These are phyloP conservation scores for Malurus cyaneus DNA, from an alignment of 2,113 vertebrate genomes.

Conservation along the genomic window DNA sequence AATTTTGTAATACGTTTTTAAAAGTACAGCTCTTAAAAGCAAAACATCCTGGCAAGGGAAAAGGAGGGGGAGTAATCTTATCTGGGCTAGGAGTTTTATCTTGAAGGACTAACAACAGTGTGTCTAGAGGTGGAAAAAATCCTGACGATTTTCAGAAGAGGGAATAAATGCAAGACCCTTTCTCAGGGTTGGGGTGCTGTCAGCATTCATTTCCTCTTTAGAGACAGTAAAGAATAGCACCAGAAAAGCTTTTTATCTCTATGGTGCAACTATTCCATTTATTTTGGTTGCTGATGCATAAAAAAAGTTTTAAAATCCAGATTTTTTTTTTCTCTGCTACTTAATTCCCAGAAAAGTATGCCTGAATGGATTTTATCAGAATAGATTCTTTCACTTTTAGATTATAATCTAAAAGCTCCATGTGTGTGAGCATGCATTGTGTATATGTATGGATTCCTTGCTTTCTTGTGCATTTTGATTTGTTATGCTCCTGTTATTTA, in stretches of 20 bases:
- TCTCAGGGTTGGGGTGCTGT: background rate
- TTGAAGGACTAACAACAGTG: background rate
- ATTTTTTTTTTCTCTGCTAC: background rate
- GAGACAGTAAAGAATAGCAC: background rate
- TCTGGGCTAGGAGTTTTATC: background rate
- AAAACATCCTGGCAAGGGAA: background rate
- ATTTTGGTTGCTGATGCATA: background rate
- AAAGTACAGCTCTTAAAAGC: background rate
- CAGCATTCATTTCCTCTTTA: background rate
- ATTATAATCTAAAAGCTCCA: background rate
- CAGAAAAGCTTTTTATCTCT: conserved; percentile 20
- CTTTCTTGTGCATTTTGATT: background rate
- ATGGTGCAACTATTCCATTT: background rate
- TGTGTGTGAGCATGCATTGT: background rate
- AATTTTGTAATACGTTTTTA: background rate
- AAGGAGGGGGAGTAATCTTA: background rate
- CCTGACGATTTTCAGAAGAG: background rate
- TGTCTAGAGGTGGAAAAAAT: background rate
- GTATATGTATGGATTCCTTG: background rate
- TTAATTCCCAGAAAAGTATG: background rate
- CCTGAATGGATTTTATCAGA: background rate
- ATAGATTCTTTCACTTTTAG: background rate
- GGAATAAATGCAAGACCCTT: background rate
- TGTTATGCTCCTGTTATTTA: background rate
- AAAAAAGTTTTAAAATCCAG: background rate